Conservation (phyloP, 2,113 vertebrate species). For the Phaethornis superciliosus region DNA sequence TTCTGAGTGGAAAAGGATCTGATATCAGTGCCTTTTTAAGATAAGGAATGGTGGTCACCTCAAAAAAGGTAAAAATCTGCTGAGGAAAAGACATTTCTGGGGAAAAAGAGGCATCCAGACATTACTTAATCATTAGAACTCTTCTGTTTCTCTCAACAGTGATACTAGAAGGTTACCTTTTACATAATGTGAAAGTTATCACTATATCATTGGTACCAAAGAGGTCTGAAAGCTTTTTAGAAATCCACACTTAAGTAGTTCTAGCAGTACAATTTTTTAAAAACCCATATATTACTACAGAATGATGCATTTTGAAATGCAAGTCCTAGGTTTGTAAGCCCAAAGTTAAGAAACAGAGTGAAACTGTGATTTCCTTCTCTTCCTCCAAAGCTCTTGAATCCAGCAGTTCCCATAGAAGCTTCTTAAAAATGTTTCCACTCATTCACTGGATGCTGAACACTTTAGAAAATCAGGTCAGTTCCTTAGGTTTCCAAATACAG, state of each 20-base stretch:
- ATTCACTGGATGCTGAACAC: slow-evolving; percentile 18
- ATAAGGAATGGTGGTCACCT: not conserved
- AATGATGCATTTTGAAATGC: not conserved
- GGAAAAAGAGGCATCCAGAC: not conserved
- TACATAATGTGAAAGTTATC: not conserved
- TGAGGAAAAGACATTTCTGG: not conserved
- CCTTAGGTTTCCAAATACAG: slow-evolving; percentile 51
- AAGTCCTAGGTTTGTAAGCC: not conserved
- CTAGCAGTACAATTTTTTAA: not conserved
- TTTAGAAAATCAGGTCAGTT: slow-evolving; percentile 61
- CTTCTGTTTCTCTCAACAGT: not conserved
- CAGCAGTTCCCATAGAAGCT: not conserved
- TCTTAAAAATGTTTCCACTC: slow-evolving; percentile 30
- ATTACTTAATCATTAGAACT: not conserved
- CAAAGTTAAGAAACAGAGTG: not conserved
- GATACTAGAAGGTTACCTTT: not conserved
- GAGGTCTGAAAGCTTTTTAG: not conserved
- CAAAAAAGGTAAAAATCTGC: not conserved
- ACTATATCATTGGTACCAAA: not conserved
- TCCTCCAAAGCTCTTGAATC: not conserved
- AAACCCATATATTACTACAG: not conserved
- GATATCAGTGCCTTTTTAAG: not conserved
- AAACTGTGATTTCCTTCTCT: slow-evolving; percentile 16
- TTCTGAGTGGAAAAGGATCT: not conserved
- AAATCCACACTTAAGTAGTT: not conserved